Conservation (phyloP, 2,797 vertebrate species). For the Calcarius lapponicus region DNA sequence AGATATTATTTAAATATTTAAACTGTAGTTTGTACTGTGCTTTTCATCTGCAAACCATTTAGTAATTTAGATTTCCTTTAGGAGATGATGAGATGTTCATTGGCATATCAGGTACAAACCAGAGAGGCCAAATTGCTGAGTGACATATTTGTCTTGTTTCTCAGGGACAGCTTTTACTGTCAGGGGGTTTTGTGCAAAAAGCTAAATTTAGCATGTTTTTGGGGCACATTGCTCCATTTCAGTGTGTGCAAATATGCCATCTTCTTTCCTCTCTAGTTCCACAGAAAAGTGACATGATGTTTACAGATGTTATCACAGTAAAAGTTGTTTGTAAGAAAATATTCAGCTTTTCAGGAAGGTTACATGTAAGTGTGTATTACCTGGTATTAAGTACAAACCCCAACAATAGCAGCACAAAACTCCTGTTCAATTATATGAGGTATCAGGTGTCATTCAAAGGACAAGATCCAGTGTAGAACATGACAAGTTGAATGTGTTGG, state of each 20-base stretch:
- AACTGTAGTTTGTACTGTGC: not conserved
- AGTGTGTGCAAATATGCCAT: not conserved
- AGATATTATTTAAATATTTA: slow-evolving; percentile 16
- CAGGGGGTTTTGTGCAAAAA: not conserved
- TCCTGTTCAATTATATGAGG: not conserved
- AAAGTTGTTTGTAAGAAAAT: not conserved
- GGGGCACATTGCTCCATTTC: not conserved
- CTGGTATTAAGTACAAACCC: not conserved
- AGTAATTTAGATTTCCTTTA: not conserved
- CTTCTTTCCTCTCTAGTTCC: not conserved
- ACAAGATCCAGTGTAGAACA: not conserved
- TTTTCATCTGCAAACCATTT: not conserved
- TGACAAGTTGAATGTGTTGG: not conserved
- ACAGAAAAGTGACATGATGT: not conserved
- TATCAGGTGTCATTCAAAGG: not conserved
- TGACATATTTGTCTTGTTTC: not conserved
- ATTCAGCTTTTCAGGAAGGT: not conserved
- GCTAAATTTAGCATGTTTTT: not conserved
- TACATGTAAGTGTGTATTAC: not conserved
- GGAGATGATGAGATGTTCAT: not conserved
- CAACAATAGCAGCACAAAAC: not conserved
- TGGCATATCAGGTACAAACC: not conserved
- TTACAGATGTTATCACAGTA: not conserved
- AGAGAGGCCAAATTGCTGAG: not conserved
- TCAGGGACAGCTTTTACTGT: not conserved